Percentiles rank a stretch among this genome's conserved stretches.
phyloP scores from a whole-genome alignment of 2,113 vertebrate species.

The Vireo altiloquus region DNA sequence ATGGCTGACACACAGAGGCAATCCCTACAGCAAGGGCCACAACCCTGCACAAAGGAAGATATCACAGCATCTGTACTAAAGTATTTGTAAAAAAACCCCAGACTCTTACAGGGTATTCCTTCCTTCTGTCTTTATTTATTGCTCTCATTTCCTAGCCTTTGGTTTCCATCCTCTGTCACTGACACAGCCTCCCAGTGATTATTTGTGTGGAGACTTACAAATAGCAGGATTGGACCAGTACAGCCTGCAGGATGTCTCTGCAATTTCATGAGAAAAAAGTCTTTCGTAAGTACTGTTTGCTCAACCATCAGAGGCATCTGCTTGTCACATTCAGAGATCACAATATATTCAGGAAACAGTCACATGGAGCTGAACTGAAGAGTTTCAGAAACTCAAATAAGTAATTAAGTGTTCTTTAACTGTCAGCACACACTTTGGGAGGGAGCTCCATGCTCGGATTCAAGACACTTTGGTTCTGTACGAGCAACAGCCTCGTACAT shows the following conservation, averaged over 20 bases:
- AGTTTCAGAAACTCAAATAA: slow-evolving; percentile 20
- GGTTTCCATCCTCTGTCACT: not conserved
- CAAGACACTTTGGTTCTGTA: not conserved
- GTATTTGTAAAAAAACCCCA: not conserved
- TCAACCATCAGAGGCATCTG: slow-evolving; percentile 44
- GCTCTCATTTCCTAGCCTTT: not conserved
- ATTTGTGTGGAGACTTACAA: not conserved
- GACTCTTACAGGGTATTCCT: not conserved
- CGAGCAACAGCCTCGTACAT: not conserved
- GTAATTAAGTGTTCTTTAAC: not conserved
- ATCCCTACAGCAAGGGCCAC: not conserved
- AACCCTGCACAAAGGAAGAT: not conserved
- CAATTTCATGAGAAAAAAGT: slow-evolving; percentile 17
- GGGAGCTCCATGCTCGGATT: not conserved
- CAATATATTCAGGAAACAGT: slow-evolving; percentile 28
- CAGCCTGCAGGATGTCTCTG: slow-evolving; percentile 20
- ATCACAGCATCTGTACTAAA: not conserved
- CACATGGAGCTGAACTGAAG: not conserved
- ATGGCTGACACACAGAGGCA: not conserved
- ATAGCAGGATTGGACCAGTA: not conserved
- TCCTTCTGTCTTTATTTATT: not conserved
- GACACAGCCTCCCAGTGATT: not conserved
- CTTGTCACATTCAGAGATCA: slow-evolving; percentile 30
- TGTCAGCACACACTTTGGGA: not conserved
- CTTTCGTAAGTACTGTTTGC: not conserved